Evolutionary conservation across 2,888 invertebrate species (phyloP).

Genomic region (Dastarcus helophoroides): DNA sequence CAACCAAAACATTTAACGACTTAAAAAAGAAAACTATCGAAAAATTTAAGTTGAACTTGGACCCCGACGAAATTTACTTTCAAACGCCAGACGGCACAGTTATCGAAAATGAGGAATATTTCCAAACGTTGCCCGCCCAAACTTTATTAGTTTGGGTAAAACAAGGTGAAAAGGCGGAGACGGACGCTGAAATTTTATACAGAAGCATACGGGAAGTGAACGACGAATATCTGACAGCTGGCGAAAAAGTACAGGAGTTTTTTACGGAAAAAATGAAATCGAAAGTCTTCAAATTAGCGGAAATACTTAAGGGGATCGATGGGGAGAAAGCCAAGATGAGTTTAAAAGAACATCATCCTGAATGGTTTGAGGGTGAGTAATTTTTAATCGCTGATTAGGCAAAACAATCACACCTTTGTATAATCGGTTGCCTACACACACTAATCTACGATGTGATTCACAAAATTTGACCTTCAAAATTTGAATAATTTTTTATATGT

Average conservation of each 20-base stretch:
- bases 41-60: slow-evolving; percentile 39
- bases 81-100: slow-evolving; percentile 52
- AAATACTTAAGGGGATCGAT: slow-evolving; percentile 38
- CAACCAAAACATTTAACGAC: slow-evolving; percentile 53
- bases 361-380: slow-evolving; percentile 64
- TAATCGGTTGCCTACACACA: too few relatives aligned
- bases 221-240: slow-evolving; percentile 56
- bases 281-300: slow-evolving; percentile 41
- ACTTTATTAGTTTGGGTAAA: slow-evolving; percentile 53
- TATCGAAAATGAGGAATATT: slow-evolving; percentile 66
- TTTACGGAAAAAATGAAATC: slow-evolving; percentile 55
- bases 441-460: too few relatives aligned
- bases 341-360: slow-evolving; percentile 54
- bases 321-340: slow-evolving; percentile 44
- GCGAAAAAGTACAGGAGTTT: slow-evolving; percentile 61
- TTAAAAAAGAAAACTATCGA: slow-evolving; percentile 55
- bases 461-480: too few relatives aligned
- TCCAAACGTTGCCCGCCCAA: slow-evolving; percentile 61
- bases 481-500: too few relatives aligned
- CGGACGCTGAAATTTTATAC: slow-evolving; percentile 60
- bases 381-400: too few relatives aligned
- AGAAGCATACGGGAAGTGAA: slow-evolving; percentile 56
- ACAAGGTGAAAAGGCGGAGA: slow-evolving; percentile 32
- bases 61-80: slow-evolving; percentile 27
- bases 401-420: too few relatives aligned